phyloP scores from a whole-genome alignment of 2,113 vertebrate genomes.

The Microtus pennsylvanicus region DNA sequence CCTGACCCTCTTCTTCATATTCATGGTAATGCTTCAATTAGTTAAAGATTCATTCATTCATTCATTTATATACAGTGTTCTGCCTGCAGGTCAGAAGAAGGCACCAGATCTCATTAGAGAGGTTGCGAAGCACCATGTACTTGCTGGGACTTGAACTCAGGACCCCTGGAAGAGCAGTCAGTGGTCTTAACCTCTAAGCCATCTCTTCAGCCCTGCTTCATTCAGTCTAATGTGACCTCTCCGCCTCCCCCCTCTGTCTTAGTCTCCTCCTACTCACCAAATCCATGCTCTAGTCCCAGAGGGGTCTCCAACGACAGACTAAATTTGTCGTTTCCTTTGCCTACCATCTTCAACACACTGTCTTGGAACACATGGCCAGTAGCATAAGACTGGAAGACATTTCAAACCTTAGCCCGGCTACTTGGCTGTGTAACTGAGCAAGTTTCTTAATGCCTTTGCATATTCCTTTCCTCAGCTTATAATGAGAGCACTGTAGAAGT shows the following conservation, averaged over 20 bases:
- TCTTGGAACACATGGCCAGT: background rate
- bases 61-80: background rate
- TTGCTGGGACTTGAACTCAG: background rate
- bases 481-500: background rate
- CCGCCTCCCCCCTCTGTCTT: background rate
- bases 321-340: background rate
- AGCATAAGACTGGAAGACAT: slow-evolving; percentile 4
- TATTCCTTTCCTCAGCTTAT: background rate
- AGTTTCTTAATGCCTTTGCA: background rate
- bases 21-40: background rate
- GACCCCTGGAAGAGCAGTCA: background rate
- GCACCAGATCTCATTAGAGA: background rate
- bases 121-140: background rate
- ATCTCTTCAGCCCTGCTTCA: background rate
- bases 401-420: background rate
- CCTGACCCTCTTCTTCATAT: background rate
- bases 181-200: background rate
- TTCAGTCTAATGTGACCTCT: background rate
- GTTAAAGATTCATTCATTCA: background rate
- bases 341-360: background rate
- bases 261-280: background rate
- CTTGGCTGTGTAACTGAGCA: background rate
- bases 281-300: background rate
- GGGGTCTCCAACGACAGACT: background rate
- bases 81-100: background rate